phyloP scores from a whole-genome alignment of 1,140 invertebrate species.

The Theocolax elegans region DNA sequence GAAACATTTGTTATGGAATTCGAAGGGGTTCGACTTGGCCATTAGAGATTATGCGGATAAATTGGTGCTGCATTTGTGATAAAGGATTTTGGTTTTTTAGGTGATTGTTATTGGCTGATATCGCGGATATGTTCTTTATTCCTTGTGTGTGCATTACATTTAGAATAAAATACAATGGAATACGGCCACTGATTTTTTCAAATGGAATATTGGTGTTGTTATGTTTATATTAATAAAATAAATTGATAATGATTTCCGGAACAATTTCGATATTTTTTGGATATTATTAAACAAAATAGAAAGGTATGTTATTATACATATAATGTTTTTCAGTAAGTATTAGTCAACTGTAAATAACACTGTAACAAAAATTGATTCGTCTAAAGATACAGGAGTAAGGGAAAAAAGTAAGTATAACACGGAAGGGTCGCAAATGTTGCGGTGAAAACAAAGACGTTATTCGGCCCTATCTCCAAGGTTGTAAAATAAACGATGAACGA shows the following conservation, averaged over 20 bases:
- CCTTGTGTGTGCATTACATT: no score
- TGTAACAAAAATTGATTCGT: no score
- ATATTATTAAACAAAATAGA: no score
- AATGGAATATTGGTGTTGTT: no score
- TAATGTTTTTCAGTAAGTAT: no score
- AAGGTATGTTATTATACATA: no score
- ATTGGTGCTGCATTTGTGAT: conserved; percentile 4
- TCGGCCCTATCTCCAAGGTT: conserved; percentile 60
- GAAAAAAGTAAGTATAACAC: neutral
- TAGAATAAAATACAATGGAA: no score
- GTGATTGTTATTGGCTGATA: conserved; percentile 8
- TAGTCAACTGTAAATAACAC: no score
- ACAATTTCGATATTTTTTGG: no score
- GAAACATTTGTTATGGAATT: conserved; percentile 22
- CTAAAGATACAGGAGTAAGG: neutral
- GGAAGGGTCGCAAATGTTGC: neutral
- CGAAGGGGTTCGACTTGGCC: neutral
- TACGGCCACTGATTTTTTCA: no score
- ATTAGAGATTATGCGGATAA: conserved; percentile 8
- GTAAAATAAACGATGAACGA: conserved; percentile 68
- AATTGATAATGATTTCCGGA: no score
- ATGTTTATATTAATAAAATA: no score
- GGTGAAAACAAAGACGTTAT: conserved; percentile 67
- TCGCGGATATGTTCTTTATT: neutral
- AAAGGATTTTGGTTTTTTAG: neutral